Percentiles rank a stretch among this genome's conserved stretches.
Conservation (phyloP, 2,113 vertebrate species). For the Archocentrus centrarchus region DNA sequence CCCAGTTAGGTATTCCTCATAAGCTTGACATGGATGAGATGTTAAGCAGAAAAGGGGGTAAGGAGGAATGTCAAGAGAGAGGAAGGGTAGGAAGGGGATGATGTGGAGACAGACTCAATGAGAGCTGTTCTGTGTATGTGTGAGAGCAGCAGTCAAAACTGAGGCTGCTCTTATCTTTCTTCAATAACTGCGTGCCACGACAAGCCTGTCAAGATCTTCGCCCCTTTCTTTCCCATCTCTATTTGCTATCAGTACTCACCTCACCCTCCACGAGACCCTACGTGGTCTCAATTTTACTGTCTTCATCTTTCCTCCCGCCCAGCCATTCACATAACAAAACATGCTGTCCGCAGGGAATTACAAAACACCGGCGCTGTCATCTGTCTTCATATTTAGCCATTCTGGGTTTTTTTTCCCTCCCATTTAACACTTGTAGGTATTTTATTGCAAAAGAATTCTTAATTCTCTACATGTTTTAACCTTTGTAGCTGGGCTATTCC, state of each 20-base stretch:
- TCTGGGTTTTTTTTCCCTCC: no score
- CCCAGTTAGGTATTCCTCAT: slow-evolving; percentile 20
- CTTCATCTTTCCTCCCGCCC: neutral
- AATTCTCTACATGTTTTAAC: no score
- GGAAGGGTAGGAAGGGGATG: neutral
- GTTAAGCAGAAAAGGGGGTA: neutral
- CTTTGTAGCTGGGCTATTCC: no score
- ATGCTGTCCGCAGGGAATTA: neutral
- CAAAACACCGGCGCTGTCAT: neutral
- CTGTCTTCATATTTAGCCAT: neutral
- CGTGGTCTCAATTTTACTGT: neutral
- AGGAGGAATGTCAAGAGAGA: slow-evolving; percentile 7
- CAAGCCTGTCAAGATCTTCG: slow-evolving; percentile 15
- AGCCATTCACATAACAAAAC: neutral
- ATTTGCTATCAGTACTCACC: neutral
- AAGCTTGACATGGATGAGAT: neutral
- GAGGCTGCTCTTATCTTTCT: slow-evolving; percentile 17
- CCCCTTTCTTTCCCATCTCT: neutral
- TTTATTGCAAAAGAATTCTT: neutral
- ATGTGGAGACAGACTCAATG: neutral
- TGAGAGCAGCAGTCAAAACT: slow-evolving; percentile 17
- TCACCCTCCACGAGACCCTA: neutral
- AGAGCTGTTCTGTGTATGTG: neutral
- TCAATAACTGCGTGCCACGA: neutral
- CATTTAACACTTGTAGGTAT: neutral